Evolutionary conservation across 2,888 invertebrate genomes (phyloP), one percentile per base, ranked within the genome.

Genomic region (Pandemis heparana): DNA sequence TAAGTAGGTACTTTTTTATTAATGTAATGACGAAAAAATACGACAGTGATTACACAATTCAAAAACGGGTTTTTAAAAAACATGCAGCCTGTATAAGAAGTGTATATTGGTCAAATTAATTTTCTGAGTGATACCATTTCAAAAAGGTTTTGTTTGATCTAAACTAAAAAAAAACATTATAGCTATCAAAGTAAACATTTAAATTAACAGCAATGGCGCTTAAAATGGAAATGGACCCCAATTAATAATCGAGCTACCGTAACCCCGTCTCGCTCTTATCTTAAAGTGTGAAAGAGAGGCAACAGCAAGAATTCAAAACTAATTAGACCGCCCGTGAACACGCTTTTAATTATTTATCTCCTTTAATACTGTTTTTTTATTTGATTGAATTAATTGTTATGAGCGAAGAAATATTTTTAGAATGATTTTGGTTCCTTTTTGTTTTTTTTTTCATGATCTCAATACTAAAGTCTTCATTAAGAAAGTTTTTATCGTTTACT

Each of bases 281-380:
- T 5, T 1, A 14, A 65, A 10, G 6, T 16, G 5, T 63, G 68
- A 79, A 79, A 77, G 73, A 67, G 81, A 81, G 39, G 75, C 14
- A n/a, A 39, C 67, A 77, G 60, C 43, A 78, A 78, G 74, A 71
- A 78, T 77, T 70, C 53, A 18, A 76, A 80, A 87, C 85, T 87
- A 88, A 88, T 87, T 86, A 82, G 87, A 83, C 88, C 88, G 83
- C 88, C 89, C 84, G 84, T 82, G 81, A 88, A 79, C 84, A 79
- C 77, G 80, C 69, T 79, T 81, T 79, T 80, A 82, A 82, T 79
- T 77, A 78, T 76, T 78, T 69, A 74, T 75, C 68, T 69, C 53
- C 53, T 65, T 32, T 74, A 51, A 51, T 46, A 18, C 14, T 2
- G 18, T 53, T 53, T 65, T 65, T 64, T 70, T 51, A n/a, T 32